Percentiles rank a stretch among this genome's conserved stretches.
phyloP scores from a whole-genome alignment of 1,140 invertebrate genomes.

The Pantala flavescens region DNA sequence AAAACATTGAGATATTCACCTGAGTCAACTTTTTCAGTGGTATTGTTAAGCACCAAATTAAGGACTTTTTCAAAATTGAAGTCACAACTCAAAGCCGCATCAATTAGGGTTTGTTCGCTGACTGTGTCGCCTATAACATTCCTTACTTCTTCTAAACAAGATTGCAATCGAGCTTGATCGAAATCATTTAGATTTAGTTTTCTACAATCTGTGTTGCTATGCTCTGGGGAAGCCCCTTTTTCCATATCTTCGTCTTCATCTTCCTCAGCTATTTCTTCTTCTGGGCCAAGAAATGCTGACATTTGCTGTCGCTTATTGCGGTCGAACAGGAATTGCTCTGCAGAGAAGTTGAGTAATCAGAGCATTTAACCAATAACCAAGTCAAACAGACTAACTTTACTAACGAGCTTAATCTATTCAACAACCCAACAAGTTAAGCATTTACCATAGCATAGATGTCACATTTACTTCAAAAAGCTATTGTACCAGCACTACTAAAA shows the following conservation, averaged over 20 bases:
- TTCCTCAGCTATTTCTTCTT: conserved; percentile 65
- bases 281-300: conserved; percentile 53
- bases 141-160: conserved; percentile 71
- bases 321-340: conserved; percentile 74
- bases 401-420: too few species aligned
- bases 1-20: neutral
- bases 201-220: conserved; percentile 28
- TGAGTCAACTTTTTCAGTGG: conserved; percentile 23
- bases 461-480: neutral
- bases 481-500: too few species aligned
- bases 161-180: conserved; percentile 61
- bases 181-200: conserved; percentile 44
- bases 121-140: conserved; percentile 67
- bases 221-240: neutral
- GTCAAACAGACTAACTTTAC: too few species aligned
- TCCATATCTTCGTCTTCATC: conserved; percentile 40
- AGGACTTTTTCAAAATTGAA: conserved; percentile 62
- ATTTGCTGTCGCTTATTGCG: conserved; percentile 56
- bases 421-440: too few species aligned
- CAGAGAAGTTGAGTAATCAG: conserved; percentile 24
- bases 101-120: conserved; percentile 55
- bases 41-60: conserved; percentile 54
- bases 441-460: neutral
- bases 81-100: conserved; percentile 51
- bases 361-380: neutral